A percentile compares a stretch with the other conserved stretches of the same genome.
Conservation (phyloP, 1,140 invertebrate genomes). For the Pemphigus obesinymphae region DNA sequence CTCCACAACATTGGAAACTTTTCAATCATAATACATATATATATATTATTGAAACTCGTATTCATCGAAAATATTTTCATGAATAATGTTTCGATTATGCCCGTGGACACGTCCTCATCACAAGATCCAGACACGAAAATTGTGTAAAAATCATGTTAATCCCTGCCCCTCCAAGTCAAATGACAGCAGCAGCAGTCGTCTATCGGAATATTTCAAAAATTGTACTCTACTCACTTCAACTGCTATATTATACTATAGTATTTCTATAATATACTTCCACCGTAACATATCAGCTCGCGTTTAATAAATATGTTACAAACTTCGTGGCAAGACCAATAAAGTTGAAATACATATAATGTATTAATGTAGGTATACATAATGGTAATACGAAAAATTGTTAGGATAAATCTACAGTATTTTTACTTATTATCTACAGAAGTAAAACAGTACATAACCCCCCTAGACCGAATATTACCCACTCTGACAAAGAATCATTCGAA, state of each 20-base stretch:
- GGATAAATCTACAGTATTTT: no score
- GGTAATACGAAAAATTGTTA: no score
- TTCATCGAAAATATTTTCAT: conserved; percentile 14
- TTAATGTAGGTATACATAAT: no score
- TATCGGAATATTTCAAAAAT: not conserved
- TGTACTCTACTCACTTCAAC: not conserved
- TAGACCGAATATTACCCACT: no score
- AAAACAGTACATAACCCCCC: no score
- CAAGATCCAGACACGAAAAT: not conserved
- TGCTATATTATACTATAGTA: not conserved
- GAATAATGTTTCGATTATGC: not conserved
- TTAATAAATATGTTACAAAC: no score
- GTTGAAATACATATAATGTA: no score
- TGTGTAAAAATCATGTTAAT: not conserved
- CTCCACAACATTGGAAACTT: conserved; percentile 5
- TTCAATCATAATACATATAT: conserved; percentile 10
- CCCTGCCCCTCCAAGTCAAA: not conserved
- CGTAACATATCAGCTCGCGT: not conserved
- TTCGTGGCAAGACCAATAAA: no score
- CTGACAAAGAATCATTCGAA: no score
- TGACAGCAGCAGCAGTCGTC: not conserved
- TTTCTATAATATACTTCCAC: not conserved
- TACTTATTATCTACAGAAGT: no score
- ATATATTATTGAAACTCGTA: conserved; percentile 13
- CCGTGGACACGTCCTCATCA: not conserved